Base-by-base conservation (phyloP, 2,888 invertebrate species). In the Chrysolina americana region DNA sequence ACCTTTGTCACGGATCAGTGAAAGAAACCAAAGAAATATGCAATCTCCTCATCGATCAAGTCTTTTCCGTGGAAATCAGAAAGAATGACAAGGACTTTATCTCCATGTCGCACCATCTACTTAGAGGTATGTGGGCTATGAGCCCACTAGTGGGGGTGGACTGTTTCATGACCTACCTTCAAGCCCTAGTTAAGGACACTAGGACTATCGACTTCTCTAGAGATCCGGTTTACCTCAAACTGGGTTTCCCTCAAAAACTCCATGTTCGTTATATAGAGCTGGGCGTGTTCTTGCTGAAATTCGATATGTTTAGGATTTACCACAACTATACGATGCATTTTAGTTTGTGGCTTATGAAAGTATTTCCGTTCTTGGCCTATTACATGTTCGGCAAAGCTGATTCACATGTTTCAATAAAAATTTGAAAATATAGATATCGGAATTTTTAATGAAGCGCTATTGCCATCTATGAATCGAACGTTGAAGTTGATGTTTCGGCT, bases 301-400 rank as follows among this genome's bases (percentile, higher is more conserved):
- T 90, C 89, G n/a, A 85, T 81, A 71, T 82, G 92, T 66, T 91
- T 23, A 90, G 93, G 9, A 85, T 89, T 59, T 91, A 91, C 80
- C 90, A 93, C 65, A 95, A 95, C 84, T 84, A 88, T 21, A 89
- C 91, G 66, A 91, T 92, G 83, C 88, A 89, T 82, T 82, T 92
- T 1, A 89, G 91, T 41, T 84, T 94, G 19, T 90, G 91, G 78
- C 83, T 94, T 0, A 92, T 93, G 86, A 91, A 91, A 79, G 90
- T 92, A 70, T 92, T 92, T 82, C 95, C 95, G 0, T 92, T 92
- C 79, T 81, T 94, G 56, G 94, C 94, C 0, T 92, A 93, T 86
- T 90, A 90, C 17, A 68, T 41, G 53, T 68, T 53, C 15, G 68
- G 68, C 13, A 41, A 21, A 11, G n/a, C 41, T 41, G 13, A 68